Evolutionary conservation across 2,888 invertebrate species (phyloP).

Genomic region (Pterostichus niger): DNA sequence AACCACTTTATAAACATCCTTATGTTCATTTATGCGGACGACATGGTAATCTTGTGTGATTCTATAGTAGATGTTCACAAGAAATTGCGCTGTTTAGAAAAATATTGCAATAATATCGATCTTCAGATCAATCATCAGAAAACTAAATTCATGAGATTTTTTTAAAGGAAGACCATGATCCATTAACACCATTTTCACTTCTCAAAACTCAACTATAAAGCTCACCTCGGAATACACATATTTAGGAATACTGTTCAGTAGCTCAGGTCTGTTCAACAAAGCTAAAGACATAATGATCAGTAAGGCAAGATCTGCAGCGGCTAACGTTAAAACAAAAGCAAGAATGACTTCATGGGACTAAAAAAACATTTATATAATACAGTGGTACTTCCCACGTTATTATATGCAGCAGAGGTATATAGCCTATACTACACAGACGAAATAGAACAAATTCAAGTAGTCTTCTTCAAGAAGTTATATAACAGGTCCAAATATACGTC

Average conservation of each 20-base stretch:
- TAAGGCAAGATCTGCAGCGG: too few species aligned
- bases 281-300: slow-evolving; percentile 2
- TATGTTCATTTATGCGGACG: too few species aligned
- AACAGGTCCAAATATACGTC: slow-evolving; percentile 3
- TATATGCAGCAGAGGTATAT: slow-evolving; percentile 6
- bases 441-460: slow-evolving; percentile 6
- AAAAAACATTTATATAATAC: neutral
- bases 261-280: neutral
- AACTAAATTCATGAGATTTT: slow-evolving; percentile 20
- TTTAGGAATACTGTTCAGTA: slow-evolving; percentile 2
- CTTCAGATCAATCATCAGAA: neutral
- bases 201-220: neutral
- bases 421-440: neutral
- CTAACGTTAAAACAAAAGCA: neutral
- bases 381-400: too few species aligned
- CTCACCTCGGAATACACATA: too few species aligned
- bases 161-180: slow-evolving; percentile 1
- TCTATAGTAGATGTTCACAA: too few species aligned
- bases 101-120: slow-evolving; percentile 6
- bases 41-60: too few species aligned
- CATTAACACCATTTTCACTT: neutral
- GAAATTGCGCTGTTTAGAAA: neutral
- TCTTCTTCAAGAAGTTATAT: neutral
- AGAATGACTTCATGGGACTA: slow-evolving; percentile 6
- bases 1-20: too few species aligned